phyloP scores from a whole-genome alignment of 2,888 invertebrate genomes.

The Cinara cedri region DNA sequence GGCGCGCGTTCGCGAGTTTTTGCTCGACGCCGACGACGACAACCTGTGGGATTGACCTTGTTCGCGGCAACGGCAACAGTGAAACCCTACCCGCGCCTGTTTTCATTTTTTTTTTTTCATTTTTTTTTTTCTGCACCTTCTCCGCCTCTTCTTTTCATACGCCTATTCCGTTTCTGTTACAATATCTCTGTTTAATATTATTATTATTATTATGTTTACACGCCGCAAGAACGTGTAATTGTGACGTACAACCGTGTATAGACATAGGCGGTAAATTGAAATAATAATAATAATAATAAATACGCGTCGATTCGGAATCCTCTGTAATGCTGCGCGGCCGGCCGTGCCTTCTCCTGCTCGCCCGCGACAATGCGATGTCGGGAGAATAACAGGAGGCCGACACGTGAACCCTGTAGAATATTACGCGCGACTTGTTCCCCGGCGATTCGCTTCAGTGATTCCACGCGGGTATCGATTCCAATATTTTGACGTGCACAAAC shows the following conservation, averaged over 20 bases:
- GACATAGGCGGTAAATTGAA: too few species aligned
- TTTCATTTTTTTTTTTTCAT: slow-evolving; percentile 11
- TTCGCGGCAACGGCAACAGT: not conserved
- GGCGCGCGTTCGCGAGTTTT: slow-evolving; percentile 29
- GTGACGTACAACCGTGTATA: not conserved
- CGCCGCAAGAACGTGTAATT: too few species aligned
- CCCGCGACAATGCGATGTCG: not conserved
- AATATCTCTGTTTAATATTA: too few species aligned
- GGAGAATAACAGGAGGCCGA: not conserved
- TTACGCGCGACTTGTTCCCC: too few species aligned
- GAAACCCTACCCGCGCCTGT: slow-evolving; percentile 43
- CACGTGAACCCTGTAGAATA: not conserved
- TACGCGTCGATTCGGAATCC: not conserved
- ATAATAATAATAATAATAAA: too few species aligned
- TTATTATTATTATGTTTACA: too few species aligned
- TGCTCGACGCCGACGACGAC: not conserved
- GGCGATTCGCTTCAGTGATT: too few species aligned
- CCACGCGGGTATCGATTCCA: too few species aligned
- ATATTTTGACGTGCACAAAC: too few species aligned
- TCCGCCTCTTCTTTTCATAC: not conserved
- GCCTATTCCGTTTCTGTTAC: too few species aligned
- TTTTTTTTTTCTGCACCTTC: slow-evolving; percentile 1
- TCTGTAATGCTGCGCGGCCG: not conserved
- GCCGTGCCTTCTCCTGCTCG: not conserved
- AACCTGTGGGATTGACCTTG: slow-evolving; percentile 5